Conservation (phyloP, 2,113 vertebrate species). For the Oenanthe melanoleuca region DNA sequence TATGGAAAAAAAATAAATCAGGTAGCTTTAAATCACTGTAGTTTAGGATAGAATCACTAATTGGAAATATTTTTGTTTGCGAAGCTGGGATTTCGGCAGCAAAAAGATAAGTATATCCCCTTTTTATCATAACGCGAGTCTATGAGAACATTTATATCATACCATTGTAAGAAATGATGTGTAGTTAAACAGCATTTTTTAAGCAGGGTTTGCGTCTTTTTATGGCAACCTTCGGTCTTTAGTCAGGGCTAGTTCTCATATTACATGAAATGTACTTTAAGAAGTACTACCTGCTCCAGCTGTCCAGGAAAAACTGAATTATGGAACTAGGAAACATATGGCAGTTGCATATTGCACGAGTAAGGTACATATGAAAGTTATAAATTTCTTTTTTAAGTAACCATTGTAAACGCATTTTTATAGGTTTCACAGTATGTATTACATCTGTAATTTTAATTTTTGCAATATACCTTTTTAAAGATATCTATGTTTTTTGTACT, state of each 20-base stretch:
- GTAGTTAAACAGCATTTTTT: constrained; percentile 66
- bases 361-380: constrained; percentile 83
- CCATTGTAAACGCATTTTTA: constrained; percentile 83
- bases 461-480: constrained; percentile 74
- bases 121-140: background rate
- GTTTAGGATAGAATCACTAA: constrained; percentile 3
- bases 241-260: constrained; percentile 71
- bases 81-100: background rate
- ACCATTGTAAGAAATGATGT: constrained; percentile 41
- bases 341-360: constrained; percentile 75
- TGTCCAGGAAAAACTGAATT: constrained; percentile 81
- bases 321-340: constrained; percentile 82
- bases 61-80: constrained; percentile 30
- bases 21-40: constrained; percentile 18
- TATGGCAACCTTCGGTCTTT: constrained; percentile 70
- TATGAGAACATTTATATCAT: background rate
- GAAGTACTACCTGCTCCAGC: constrained; percentile 82
- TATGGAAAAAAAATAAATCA: constrained; percentile 16
- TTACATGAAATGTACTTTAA: constrained; percentile 78
- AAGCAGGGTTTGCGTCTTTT: constrained; percentile 67
- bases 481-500: constrained; percentile 70
- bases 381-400: constrained; percentile 83
- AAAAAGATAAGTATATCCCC: background rate
- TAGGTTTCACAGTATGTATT: constrained; percentile 80
- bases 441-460: constrained; percentile 82